A percentile compares a stretch with the other conserved stretches of the same genome.
Conservation (phyloP, 2,113 vertebrate species). For the Corythornis cristatus region DNA sequence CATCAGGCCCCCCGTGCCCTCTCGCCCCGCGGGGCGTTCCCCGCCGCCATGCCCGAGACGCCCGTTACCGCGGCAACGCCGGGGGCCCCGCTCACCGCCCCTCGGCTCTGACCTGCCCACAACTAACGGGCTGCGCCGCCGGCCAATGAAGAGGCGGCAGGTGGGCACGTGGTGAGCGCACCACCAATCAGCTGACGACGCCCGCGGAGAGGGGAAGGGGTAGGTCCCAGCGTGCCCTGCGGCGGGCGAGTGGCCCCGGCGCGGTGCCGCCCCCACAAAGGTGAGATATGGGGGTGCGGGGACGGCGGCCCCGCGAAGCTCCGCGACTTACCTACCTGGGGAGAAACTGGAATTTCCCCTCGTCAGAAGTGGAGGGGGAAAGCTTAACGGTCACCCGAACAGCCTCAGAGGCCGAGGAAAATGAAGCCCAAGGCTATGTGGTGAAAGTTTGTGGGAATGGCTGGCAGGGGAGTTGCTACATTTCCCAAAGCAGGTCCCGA, state of each 20-base stretch:
- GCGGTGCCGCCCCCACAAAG: too few species aligned
- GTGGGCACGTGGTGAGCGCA: fast-evolving
- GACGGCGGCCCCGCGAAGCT: fast-evolving
- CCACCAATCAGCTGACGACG: not conserved
- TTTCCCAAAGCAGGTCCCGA: fast-evolving
- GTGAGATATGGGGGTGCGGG: too few species aligned
- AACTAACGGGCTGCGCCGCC: not conserved
- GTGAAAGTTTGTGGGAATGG: not conserved
- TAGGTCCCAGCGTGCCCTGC: not conserved
- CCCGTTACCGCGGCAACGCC: constrained; percentile 37
- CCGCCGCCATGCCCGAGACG: not conserved
- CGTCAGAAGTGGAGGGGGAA: fast-evolving
- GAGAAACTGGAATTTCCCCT: fast-evolving
- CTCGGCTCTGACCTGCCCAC: not conserved
- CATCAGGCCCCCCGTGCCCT: not conserved
- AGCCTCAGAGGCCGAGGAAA: too few species aligned
- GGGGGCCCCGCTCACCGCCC: not conserved
- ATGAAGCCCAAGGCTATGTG: fast-evolving
- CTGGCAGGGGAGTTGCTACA: fast-evolving
- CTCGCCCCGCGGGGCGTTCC: not conserved
- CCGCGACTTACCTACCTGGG: fast-evolving
- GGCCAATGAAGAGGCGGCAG: not conserved
- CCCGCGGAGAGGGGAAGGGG: fast-evolving
- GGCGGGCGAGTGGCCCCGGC: fast-evolving
- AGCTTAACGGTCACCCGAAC: fast-evolving